phyloP scores from a whole-genome alignment of 2,113 vertebrate genomes.

The Lagopus leucura region DNA sequence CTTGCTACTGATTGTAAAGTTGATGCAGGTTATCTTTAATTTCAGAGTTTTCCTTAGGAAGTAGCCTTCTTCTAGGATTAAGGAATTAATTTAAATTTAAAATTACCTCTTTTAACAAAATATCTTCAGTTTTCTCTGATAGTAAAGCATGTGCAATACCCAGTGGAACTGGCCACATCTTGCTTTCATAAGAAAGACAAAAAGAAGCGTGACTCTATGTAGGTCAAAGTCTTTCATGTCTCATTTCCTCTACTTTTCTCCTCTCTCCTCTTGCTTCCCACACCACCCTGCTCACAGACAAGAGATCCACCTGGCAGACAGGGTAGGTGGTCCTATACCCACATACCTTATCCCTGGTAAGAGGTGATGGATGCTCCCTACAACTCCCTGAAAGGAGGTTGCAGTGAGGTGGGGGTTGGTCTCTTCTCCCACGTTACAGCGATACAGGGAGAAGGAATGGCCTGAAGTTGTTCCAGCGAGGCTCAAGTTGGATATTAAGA shows the following conservation, averaged over 20 bases:
- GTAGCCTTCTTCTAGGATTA: neutral
- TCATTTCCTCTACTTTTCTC: neutral
- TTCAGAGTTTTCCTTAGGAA: neutral
- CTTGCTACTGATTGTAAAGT: neutral
- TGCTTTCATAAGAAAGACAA: neutral
- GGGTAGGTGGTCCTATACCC: neutral
- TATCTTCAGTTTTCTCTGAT: neutral
- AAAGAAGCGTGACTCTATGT: neutral
- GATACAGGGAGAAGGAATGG: too few species aligned
- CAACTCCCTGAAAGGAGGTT: too few species aligned
- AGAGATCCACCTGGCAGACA: neutral
- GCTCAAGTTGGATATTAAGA: too few species aligned
- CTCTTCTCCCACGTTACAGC: too few species aligned
- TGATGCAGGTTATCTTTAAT: neutral
- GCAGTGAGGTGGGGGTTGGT: too few species aligned
- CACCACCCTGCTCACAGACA: fast-evolving
- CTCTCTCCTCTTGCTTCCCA: neutral
- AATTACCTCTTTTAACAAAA: neutral
- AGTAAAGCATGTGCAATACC: neutral
- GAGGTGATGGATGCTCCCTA: neutral
- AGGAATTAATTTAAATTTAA: neutral
- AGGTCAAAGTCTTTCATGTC: neutral
- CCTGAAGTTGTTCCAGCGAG: too few species aligned
- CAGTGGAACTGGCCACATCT: neutral
- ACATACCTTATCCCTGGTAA: neutral